Percentiles rank a stretch among this genome's conserved stretches.
These are phyloP conservation scores for Benitochromis conjunctus DNA, from an alignment of 2,113 vertebrate species.

Conservation along the genomic window DNA sequence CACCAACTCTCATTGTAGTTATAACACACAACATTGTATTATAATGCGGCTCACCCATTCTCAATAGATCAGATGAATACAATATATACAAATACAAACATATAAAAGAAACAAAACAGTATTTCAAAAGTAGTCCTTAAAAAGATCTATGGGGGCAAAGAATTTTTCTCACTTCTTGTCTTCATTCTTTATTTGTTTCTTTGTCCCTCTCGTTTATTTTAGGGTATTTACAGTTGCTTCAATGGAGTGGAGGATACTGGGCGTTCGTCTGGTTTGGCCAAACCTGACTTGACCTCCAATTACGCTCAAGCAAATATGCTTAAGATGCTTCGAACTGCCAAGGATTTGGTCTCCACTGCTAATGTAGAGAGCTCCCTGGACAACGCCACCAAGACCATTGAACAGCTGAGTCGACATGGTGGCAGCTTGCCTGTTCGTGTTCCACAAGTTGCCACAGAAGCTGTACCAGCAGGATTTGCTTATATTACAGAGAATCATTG, in stretches of 20 bases:
- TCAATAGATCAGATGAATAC: not conserved
- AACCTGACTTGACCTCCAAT: constrained; percentile 84
- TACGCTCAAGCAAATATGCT: constrained; percentile 92
- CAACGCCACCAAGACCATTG: constrained; percentile 89
- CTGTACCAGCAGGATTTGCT: constrained; percentile 58
- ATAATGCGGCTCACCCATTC: not conserved
- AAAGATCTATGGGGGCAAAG: not conserved
- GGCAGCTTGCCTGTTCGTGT: constrained; percentile 71
- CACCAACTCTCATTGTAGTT: not conserved
- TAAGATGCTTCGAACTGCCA: constrained; percentile 94
- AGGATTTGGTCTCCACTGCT: constrained; percentile 88
- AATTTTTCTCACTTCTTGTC: not conserved
- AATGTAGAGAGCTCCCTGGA: constrained; percentile 89
- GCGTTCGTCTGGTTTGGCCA: constrained; percentile 72
- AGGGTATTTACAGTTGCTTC: constrained; percentile 98
- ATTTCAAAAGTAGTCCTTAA: not conserved
- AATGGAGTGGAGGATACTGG: constrained; percentile 86
- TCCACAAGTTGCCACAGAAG: constrained; percentile 56
- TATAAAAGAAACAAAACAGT: not conserved
- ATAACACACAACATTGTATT: not conserved
- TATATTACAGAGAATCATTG: constrained; percentile 67
- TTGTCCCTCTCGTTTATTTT: not conserved
- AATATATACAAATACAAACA: not conserved
- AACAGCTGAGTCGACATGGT: constrained; percentile 84
- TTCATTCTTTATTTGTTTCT: not conserved